These are phyloP conservation scores for Trogon melanurus DNA, from an alignment of 2,113 vertebrate species.

Conservation along the genomic window DNA sequence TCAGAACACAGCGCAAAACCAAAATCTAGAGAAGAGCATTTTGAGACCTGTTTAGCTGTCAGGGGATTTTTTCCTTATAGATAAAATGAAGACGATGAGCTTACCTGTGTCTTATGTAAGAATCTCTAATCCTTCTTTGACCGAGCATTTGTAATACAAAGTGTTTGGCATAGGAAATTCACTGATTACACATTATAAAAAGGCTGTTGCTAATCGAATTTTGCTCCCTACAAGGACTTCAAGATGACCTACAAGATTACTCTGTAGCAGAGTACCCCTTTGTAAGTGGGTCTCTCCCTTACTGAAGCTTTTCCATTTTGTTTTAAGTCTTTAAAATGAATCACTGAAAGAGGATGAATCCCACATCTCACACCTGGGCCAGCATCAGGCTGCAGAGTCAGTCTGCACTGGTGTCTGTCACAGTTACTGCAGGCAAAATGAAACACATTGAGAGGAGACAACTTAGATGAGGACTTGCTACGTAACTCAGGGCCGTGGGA, in stretches of 20 bases:
- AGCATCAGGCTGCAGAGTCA: not conserved
- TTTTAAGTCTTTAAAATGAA: not conserved
- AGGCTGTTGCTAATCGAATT: not conserved
- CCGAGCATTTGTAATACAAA: not conserved
- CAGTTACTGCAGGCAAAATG: not conserved
- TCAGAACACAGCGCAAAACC: constrained; percentile 31
- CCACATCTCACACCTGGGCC: not conserved
- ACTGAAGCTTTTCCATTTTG: not conserved
- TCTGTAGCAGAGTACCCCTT: not conserved
- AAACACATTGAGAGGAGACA: not conserved
- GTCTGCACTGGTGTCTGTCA: not conserved
- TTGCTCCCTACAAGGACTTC: not conserved
- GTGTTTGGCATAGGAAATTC: not conserved
- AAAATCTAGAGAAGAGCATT: constrained; percentile 39
- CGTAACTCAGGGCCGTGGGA: not conserved
- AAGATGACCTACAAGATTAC: not conserved
- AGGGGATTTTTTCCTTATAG: constrained; percentile 31
- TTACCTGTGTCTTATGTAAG: not conserved
- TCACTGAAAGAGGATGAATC: not conserved
- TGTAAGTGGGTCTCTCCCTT: not conserved
- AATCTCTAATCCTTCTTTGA: not conserved
- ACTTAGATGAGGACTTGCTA: not conserved
- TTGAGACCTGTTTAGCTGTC: constrained; percentile 24
- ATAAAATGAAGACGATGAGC: constrained; percentile 29
- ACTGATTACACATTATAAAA: not conserved